Evolutionary conservation across 2,113 vertebrate genomes (phyloP), one percentile per base, ranked within the genome.

Genomic region (Emydocephalus ijimae): DNA sequence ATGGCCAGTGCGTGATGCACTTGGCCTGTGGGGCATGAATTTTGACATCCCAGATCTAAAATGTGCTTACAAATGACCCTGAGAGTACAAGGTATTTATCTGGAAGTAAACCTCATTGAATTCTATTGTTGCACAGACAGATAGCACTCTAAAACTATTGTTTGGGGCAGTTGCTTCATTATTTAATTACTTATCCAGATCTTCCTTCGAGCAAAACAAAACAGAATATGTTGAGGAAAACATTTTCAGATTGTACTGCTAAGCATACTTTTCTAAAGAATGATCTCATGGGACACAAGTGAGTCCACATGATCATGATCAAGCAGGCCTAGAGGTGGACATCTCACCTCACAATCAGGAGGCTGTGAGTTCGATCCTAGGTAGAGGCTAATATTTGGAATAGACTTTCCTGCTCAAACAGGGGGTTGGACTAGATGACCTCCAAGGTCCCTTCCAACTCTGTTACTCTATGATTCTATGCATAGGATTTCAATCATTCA

Each of bases 1-100:
- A 1, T 59, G 57, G 23, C 57, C 23, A 59, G 8, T 2, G 1
- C 9, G 8, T 59, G 57, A 59, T 0, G 2, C 8, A 24, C 0
- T 7, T 10, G 23, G 57, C 57, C 23, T 8, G 0, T 2, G 8
- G 23, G 8, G 8, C 2, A 1, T 3, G 8, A 26, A 23, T 59
- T 50, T 59, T 59, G 57, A 59, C 23, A 26, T 23, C 3, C 57
- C 57, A 26, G 23, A 89, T 45, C 50, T 18, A 81, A 15, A 18
- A 88, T 24, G 39, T 39, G 45, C 45, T 81, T 52, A 89, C 50
- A 81, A 56, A 92, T 50, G 14, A 48, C 20, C 11, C 69, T 29
- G n/a, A 45, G 52, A 26, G 14, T 56, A 39, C 23, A 56, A 45
- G 29, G 15, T 14, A 18, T n/a, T 89, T 89, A 89, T 43, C 56